phyloP scores from a whole-genome alignment of 2,888 invertebrate genomes.

The Chrysolina haemoptera region DNA sequence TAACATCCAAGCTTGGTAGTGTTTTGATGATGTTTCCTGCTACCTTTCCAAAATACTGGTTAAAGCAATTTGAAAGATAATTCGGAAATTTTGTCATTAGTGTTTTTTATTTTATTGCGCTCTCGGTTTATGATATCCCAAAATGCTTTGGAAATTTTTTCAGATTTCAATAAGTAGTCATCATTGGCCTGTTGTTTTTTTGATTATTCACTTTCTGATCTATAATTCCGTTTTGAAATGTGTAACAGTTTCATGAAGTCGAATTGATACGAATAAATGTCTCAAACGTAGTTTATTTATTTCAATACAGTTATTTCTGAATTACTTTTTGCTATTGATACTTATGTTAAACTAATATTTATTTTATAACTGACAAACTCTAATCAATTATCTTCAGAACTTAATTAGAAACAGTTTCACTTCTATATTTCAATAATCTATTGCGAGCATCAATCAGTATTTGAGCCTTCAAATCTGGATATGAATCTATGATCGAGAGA shows the following conservation, averaged over 20 bases:
- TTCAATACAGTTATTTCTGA: not conserved
- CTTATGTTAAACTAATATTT: not conserved
- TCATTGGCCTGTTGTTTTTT: no score
- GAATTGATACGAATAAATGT: not conserved
- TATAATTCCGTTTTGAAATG: no score
- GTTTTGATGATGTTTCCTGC: no score
- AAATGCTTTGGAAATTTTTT: no score
- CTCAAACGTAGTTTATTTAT: not conserved
- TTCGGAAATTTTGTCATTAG: no score
- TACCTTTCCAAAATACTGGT: no score
- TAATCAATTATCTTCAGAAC: not conserved
- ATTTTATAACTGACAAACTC: not conserved
- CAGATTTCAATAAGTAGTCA: no score
- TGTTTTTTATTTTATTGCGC: no score
- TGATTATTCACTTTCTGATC: no score
- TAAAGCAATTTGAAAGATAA: no score
- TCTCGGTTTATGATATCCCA: no score
- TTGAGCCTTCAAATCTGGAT: conserved; percentile 62
- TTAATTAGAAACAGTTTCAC: not conserved
- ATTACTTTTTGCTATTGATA: not conserved
- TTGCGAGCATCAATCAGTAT: not conserved
- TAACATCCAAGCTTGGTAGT: no score
- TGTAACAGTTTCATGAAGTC: not conserved
- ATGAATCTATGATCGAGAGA: conserved; percentile 61
- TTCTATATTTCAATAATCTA: conserved; percentile 7